phyloP scores from a whole-genome alignment of 1,140 invertebrate genomes.

The Drosophila yakuba region DNA sequence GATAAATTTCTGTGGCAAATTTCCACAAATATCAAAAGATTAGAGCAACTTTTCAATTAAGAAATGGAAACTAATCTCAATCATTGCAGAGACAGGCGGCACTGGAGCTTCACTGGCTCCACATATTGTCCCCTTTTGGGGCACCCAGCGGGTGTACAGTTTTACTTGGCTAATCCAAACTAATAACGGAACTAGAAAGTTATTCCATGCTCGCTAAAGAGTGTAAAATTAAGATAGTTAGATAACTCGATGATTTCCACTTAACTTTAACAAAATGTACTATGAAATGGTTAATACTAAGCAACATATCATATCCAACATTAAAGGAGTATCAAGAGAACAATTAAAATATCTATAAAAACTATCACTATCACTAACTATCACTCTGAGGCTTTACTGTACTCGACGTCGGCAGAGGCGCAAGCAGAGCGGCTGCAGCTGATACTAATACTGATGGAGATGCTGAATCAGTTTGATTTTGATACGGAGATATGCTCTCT shows the following conservation, averaged over 20 bases:
- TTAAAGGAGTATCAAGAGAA: too few species aligned
- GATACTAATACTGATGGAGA: constrained; percentile 30
- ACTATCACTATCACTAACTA: background rate
- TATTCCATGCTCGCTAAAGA: too few species aligned
- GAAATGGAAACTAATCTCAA: constrained; percentile 50
- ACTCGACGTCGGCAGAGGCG: constrained; percentile 1
- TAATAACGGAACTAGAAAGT: background rate
- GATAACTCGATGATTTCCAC: too few species aligned
- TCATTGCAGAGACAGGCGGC: constrained; percentile 30
- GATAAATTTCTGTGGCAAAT: constrained; percentile 48
- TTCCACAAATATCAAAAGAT: constrained; percentile 50
- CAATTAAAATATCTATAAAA: background rate
- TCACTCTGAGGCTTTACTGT: background rate
- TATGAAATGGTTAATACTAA: too few species aligned
- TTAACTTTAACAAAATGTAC: too few species aligned
- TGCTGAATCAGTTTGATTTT: constrained; percentile 34
- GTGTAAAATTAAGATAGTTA: background rate
- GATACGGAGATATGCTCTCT: constrained; percentile 23
- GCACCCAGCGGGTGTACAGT: background rate
- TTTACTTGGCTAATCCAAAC: background rate
- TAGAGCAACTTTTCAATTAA: constrained; percentile 50
- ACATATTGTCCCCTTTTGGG: constrained; percentile 10
- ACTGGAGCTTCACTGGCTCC: constrained; percentile 9
- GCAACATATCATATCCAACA: too few species aligned
- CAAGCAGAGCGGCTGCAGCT: constrained; percentile 10